Base-by-base conservation (phyloP, 2,888 invertebrate genomes). In the Oxycera nigricornis region DNA sequence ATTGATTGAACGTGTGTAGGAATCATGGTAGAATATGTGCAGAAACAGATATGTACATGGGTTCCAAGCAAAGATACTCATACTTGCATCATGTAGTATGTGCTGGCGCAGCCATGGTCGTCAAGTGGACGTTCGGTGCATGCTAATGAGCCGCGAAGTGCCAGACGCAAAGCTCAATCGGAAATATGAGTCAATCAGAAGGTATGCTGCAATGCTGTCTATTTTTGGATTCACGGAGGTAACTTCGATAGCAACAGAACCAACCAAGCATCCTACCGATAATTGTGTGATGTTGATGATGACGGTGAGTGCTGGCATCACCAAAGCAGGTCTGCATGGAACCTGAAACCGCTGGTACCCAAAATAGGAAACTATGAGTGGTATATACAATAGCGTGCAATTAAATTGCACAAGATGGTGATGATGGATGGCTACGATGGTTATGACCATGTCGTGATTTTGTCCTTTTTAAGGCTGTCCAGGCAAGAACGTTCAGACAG, bases 171-270 rank as follows among this genome's bases (percentile, higher is more conserved):
- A 59, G 28, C 26, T 30, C 59, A 30, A 24, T 59, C 59, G 59
- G 59, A 59, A 59, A 59, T 59, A 26, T 59, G 59, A 59, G 30
- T 59, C 59, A 59, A 30, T 59, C 59, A 59, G 26, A 30, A 28
- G 24, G 6, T 28, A 59, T 50, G 28, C 9, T 17, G 3, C 3
- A 20, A 55, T 55, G 20, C n/a, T 22, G 20, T 55, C 52, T 55
- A 55, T 55, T 22, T 55, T 55, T 24, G 52, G 52, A 6, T 3
- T 9, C 11, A 24, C 4, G n/a, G 52, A 20, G 2, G 52, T 3
- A 55, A 55, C 52, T 24, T 46, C n/a, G n/a, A n/a, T 24, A 55
- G 52, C 52, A 55, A 55, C 52, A 22, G 24, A 2, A 20, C 22
- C 22, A 55, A 22, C 22, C 17, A 9, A 9, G 52, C 52, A 55